Conservation (phyloP, 2,113 vertebrate genomes). For the Cyanoramphus novaezelandiae region DNA sequence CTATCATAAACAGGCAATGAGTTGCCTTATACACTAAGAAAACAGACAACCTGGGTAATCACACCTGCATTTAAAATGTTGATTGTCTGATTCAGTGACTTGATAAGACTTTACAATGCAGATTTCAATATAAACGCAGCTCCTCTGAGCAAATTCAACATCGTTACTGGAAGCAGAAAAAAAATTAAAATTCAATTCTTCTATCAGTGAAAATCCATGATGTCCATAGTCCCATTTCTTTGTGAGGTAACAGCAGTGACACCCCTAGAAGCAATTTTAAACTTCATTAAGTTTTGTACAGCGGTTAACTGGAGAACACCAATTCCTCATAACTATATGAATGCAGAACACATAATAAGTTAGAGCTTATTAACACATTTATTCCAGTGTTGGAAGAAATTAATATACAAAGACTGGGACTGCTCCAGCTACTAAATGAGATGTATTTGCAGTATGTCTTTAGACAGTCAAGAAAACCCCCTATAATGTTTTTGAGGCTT, state of each 20-base stretch:
- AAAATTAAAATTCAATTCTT: not conserved
- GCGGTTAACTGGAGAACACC: not conserved
- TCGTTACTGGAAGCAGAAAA: not conserved
- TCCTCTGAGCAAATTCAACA: not conserved
- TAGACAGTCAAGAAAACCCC: not conserved
- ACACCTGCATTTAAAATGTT: not conserved
- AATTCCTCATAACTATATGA: not conserved
- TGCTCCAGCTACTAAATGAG: not conserved
- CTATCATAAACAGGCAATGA: not conserved
- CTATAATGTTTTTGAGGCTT: not conserved
- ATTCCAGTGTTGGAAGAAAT: not conserved
- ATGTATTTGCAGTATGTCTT: not conserved
- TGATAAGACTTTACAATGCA: not conserved
- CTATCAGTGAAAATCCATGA: not conserved
- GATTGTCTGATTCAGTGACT: not conserved
- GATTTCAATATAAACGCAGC: not conserved
- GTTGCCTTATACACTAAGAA: not conserved
- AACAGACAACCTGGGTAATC: not conserved
- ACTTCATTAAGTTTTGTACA: not conserved
- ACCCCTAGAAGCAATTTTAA: not conserved
- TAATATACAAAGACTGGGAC: not conserved
- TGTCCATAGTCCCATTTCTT: not conserved
- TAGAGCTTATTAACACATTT: not conserved
- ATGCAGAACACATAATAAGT: not conserved
- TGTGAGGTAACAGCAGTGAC: not conserved